phyloP scores from a whole-genome alignment of 2,797 vertebrate species.

The Anguilla obscura region DNA sequence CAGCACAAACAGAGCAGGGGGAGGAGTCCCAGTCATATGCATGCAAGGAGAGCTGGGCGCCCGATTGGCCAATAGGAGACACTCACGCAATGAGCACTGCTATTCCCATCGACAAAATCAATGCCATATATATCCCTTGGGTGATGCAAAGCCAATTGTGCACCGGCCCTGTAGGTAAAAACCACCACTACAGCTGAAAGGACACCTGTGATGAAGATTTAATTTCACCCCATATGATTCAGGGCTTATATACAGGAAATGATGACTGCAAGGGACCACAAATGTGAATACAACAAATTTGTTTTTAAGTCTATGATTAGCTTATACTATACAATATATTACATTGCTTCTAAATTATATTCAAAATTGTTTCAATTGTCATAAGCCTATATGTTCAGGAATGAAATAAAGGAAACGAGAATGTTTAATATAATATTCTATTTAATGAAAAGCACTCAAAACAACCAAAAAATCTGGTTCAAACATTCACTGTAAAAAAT shows the following conservation, averaged over 20 bases:
- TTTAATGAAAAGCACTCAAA: no score
- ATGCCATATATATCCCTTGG: no score
- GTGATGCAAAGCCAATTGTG: constrained; percentile 15
- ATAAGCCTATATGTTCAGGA: no score
- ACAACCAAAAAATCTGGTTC: no score
- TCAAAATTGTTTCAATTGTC: no score
- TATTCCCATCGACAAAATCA: constrained; percentile 29
- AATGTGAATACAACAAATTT: background rate
- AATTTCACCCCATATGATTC: background rate
- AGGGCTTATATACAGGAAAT: background rate
- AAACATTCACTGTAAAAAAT: no score
- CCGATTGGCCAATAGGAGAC: constrained; percentile 39
- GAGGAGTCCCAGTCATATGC: no score
- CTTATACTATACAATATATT: background rate
- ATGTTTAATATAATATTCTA: no score
- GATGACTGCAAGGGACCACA: background rate
- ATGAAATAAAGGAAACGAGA: no score
- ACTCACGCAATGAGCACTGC: constrained; percentile 47
- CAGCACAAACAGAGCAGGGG: no score
- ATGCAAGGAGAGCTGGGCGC: no score
- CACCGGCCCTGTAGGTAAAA: constrained; percentile 37
- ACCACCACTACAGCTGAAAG: constrained; percentile 31
- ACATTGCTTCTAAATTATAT: background rate
- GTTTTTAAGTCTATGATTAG: background rate
- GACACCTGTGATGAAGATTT: background rate